These are phyloP conservation scores for Listrodromus nycthemerus DNA, from an alignment of 2,888 invertebrate genomes.

Conservation along the genomic window DNA sequence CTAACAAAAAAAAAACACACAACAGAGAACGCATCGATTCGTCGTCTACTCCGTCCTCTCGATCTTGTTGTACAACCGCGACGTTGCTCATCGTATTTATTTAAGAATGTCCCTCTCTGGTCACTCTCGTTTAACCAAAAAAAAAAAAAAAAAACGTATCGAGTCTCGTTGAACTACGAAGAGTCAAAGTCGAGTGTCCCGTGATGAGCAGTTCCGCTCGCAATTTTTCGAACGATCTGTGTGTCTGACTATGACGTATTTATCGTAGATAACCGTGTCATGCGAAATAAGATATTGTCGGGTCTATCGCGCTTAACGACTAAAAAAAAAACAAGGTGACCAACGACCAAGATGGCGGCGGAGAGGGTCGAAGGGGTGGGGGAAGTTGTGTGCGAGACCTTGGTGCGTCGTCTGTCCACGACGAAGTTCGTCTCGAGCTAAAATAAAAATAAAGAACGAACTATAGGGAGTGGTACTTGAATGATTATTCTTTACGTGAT, in stretches of 20 bases:
- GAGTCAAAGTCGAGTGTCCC: slow-evolving; percentile 5
- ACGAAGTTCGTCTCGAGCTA: slow-evolving; percentile 1
- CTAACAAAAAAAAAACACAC: background rate
- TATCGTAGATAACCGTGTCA: background rate
- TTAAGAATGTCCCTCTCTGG: background rate
- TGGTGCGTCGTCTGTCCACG: background rate
- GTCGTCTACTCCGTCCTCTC: slow-evolving; percentile 1
- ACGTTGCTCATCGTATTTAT: background rate
- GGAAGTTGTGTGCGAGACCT: slow-evolving; percentile 2
- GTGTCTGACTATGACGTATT: slow-evolving; percentile 1
- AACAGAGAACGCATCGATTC: slow-evolving; percentile 9
- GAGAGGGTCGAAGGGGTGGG: background rate
- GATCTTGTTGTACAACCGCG: slow-evolving; percentile 18
- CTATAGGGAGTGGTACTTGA: slow-evolving; percentile 40
- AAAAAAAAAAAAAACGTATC: background rate
- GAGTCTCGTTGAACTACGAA: background rate
- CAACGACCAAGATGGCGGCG: background rate
- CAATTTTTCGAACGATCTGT: slow-evolving; percentile 9
- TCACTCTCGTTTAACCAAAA: background rate
- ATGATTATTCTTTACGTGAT: slow-evolving; percentile 61
- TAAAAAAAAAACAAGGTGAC: background rate
- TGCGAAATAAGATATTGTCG: background rate
- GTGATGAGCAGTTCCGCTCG: background rate
- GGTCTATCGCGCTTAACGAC: slow-evolving; percentile 2
- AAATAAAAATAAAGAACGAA: slow-evolving; percentile 15